These are phyloP conservation scores for Fragum sueziense DNA, from an alignment of 2,888 invertebrate genomes.

Conservation along the genomic window DNA sequence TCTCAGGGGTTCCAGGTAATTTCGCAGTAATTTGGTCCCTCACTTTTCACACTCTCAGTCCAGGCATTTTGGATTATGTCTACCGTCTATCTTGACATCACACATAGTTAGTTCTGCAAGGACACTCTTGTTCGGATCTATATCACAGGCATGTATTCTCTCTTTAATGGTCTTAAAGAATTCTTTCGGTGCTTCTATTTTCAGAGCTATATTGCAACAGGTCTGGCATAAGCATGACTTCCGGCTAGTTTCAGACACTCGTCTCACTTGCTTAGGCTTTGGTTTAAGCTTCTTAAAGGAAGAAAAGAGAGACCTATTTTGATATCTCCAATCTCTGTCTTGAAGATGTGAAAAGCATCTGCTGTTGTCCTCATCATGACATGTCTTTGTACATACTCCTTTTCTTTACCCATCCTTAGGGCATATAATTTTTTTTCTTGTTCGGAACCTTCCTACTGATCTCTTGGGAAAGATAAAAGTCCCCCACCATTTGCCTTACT, in stretches of 20 bases:
- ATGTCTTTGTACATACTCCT: slow-evolving; percentile 42
- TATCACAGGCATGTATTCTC: neutral
- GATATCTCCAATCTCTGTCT: slow-evolving; percentile 24
- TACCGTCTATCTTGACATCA: neutral
- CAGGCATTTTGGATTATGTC: slow-evolving; percentile 28
- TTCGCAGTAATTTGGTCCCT: slow-evolving; percentile 6
- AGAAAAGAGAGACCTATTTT: slow-evolving; percentile 51
- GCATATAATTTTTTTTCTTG: slow-evolving; percentile 41
- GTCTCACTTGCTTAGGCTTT: slow-evolving; percentile 37
- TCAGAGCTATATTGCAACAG: slow-evolving; percentile 44
- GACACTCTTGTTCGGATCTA: slow-evolving; percentile 12
- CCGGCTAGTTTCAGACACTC: slow-evolving; percentile 44
- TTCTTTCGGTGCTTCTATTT: slow-evolving; percentile 32
- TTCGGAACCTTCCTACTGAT: slow-evolving; percentile 53
- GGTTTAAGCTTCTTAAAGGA: slow-evolving; percentile 45
- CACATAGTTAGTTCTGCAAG: slow-evolving; percentile 32
- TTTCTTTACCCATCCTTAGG: slow-evolving; percentile 18
- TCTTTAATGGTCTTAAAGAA: slow-evolving; percentile 24
- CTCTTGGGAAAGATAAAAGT: slow-evolving; percentile 44
- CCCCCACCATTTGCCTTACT: slow-evolving; percentile 25
- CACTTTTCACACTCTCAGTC: slow-evolving; percentile 40
- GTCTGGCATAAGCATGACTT: slow-evolving; percentile 37
- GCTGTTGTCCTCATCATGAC: slow-evolving; percentile 52
- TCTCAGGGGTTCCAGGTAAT: slow-evolving; percentile 19
- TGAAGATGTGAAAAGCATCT: slow-evolving; percentile 46